Conservation (phyloP, 2,797 vertebrate genomes). For the Microchirus variegatus region DNA sequence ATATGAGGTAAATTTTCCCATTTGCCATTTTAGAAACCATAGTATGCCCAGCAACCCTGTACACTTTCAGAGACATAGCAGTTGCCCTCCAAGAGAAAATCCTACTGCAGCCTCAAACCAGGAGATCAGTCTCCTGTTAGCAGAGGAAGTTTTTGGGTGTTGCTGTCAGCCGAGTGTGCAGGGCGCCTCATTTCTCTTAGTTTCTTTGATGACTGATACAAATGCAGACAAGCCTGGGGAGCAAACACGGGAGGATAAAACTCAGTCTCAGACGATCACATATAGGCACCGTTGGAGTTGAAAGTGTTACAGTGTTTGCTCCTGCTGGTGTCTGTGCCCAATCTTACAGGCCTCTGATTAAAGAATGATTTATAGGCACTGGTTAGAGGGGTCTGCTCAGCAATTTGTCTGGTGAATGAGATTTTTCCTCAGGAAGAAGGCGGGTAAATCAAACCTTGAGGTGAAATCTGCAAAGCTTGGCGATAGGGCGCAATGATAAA, state of each 20-base stretch:
- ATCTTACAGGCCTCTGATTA: conserved; percentile 82
- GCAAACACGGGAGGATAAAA: conserved; percentile 59
- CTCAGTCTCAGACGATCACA: conserved; percentile 53
- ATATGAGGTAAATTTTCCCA: too few species aligned
- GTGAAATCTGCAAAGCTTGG: conserved; percentile 65
- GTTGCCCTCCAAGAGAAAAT: background rate
- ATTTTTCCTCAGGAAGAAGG: conserved; percentile 80
- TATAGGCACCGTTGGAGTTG: conserved; percentile 67
- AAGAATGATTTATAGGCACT: conserved; percentile 85
- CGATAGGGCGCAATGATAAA: conserved; percentile 75
- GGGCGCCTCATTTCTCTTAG: conserved; percentile 57
- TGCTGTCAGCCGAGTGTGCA: conserved; percentile 19
- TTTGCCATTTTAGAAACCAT: background rate
- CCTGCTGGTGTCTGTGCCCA: conserved; percentile 66
- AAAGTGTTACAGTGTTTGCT: conserved; percentile 68
- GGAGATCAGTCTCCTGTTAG: conserved; percentile 6
- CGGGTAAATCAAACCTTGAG: conserved; percentile 83
- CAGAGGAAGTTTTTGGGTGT: conserved; percentile 26
- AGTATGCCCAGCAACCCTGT: background rate
- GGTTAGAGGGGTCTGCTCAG: conserved; percentile 75
- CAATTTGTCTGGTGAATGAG: conserved; percentile 85
- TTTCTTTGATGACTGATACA: conserved; percentile 60
- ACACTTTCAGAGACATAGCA: background rate
- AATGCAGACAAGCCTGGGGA: conserved; percentile 65
- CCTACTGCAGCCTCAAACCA: conserved; percentile 5